These are phyloP conservation scores for Chlorops oryzae DNA, from an alignment of 1,140 invertebrate species.

Conservation along the genomic window DNA sequence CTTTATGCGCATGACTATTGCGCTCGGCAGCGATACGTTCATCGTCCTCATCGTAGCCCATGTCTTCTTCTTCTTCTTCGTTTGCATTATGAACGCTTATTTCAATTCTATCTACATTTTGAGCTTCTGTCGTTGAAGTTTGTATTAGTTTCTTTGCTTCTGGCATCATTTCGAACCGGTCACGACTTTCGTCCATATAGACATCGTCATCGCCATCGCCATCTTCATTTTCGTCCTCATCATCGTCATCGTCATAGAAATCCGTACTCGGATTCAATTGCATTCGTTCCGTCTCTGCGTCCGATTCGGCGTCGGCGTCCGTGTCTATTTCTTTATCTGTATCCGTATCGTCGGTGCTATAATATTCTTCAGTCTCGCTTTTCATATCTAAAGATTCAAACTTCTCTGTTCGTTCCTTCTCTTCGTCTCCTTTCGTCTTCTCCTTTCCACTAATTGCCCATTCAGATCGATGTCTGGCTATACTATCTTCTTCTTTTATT, in stretches of 20 bases:
- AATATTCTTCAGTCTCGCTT: conserved; percentile 11
- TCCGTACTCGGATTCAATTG: conserved; percentile 39
- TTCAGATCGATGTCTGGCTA: not conserved
- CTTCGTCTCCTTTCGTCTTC: conserved; percentile 6
- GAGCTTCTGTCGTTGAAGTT: too few relatives aligned
- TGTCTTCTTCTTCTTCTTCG: conserved; percentile 38
- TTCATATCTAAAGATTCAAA: conserved; percentile 28
- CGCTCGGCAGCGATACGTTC: conserved; percentile 34
- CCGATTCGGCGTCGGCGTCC: not conserved
- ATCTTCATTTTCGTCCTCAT: conserved; percentile 26
- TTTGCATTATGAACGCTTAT: not conserved
- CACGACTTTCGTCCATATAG: conserved; percentile 13
- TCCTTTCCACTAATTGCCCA: not conserved
- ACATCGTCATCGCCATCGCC: conserved; percentile 27
- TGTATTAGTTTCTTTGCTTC: conserved; percentile 26
- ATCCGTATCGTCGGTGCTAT: not conserved
- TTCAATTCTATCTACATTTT: not conserved
- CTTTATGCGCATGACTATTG: conserved; percentile 18
- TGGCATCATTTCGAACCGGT: conserved; percentile 24
- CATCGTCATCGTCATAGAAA: conserved; percentile 27
- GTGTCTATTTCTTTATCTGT: not conserved
- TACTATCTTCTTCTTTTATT: not conserved
- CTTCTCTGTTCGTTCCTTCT: conserved; percentile 15
- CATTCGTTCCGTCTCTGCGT: conserved; percentile 28
- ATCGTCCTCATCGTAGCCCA: conserved; percentile 45